A percentile compares a stretch with the other conserved stretches of the same genome.
These are phyloP conservation scores for Psammodynastes pulverulentus DNA, from an alignment of 2,113 vertebrate genomes.

Conservation along the genomic window DNA sequence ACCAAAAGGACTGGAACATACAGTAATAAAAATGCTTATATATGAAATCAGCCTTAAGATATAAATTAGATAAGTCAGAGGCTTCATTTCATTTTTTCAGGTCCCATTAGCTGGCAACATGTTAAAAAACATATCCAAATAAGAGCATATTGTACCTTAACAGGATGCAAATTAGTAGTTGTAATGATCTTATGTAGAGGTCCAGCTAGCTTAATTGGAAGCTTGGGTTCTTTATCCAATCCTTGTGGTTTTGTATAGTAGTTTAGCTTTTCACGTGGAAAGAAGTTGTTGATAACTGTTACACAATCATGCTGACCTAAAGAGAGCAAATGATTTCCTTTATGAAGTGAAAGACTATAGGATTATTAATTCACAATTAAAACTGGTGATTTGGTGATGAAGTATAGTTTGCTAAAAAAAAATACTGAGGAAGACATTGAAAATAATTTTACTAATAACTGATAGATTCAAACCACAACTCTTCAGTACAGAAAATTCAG, in stretches of 20 bases:
- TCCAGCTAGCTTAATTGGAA: conserved; percentile 86
- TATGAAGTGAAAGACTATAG: background rate
- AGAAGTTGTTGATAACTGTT: conserved; percentile 97
- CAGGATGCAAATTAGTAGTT: conserved; percentile 93
- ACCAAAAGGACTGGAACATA: background rate
- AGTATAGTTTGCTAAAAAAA: background rate
- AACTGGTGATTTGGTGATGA: background rate
- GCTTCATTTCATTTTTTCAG: background rate
- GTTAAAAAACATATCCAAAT: background rate
- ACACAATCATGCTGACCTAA: conserved; percentile 97
- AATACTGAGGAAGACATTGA: background rate
- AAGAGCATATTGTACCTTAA: conserved; percentile 79
- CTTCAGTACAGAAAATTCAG: conserved; percentile 36
- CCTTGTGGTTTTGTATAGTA: conserved; percentile 95
- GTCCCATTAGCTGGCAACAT: background rate
- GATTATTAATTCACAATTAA: background rate
- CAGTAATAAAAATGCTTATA: background rate
- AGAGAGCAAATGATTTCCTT: conserved; percentile 20
- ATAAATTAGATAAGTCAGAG: background rate
- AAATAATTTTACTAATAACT: background rate
- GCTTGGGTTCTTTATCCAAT: conserved; percentile 90
- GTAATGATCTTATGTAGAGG: conserved; percentile 96
- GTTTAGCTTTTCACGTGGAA: conserved; percentile 88
- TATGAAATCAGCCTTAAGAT: background rate
- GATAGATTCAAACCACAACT: conserved; percentile 31